Percentiles rank a stretch among this genome's conserved stretches.
Conservation (phyloP, 1,140 invertebrate species). For the Galendromus occidentalis region DNA sequence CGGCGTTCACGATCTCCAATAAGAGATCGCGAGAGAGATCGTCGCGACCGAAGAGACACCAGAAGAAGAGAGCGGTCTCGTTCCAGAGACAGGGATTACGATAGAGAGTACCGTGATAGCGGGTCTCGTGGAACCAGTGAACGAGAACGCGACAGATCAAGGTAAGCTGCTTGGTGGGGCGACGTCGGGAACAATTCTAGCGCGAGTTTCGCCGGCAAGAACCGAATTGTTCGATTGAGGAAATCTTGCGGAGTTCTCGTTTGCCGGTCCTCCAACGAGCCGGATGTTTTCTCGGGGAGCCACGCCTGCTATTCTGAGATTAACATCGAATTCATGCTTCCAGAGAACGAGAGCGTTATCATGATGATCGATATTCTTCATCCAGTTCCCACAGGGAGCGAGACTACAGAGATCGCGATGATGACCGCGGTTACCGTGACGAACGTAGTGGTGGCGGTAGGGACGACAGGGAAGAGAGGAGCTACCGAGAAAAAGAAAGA, state of each 20-base stretch:
- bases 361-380: constrained; percentile 12
- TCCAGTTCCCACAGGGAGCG: constrained; percentile 11
- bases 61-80: constrained; percentile 27
- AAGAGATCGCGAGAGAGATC: constrained; percentile 35
- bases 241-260: too few relatives aligned
- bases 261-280: too few relatives aligned
- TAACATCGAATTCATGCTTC: neutral
- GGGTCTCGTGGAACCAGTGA: constrained; percentile 14
- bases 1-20: constrained; percentile 46
- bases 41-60: constrained; percentile 22
- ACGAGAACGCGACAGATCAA: neutral
- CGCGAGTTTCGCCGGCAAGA: too few relatives aligned
- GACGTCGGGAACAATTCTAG: too few relatives aligned
- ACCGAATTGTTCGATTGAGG: too few relatives aligned
- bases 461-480: neutral
- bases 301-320: too few relatives aligned
- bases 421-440: constrained; percentile 26
- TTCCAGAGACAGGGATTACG: constrained; percentile 26
- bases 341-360: constrained; percentile 10
- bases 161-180: neutral
- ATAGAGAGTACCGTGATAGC: constrained; percentile 19
- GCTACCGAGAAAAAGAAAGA: constrained; percentile 6
- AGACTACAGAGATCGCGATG: constrained; percentile 39
- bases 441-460: neutral
- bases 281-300: too few relatives aligned